Percentiles rank a stretch among this genome's conserved stretches.
phyloP scores from a whole-genome alignment of 2,888 invertebrate species.

The Parnassius smintheus region DNA sequence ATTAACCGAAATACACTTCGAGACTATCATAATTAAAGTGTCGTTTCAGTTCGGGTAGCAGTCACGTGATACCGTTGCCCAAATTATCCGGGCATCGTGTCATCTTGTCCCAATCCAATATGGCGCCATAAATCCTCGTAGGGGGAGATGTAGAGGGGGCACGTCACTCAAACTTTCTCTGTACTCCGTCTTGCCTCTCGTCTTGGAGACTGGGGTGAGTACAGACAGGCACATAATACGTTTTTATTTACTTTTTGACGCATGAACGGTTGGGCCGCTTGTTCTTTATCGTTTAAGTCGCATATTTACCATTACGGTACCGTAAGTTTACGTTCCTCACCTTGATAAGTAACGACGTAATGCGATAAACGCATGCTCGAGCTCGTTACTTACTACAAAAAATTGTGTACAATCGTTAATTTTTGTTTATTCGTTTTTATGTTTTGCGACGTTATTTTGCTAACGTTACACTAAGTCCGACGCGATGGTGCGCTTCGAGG shows the following conservation, averaged over 20 bases:
- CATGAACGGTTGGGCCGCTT: conserved; percentile 10
- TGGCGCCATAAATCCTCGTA: conserved; percentile 79
- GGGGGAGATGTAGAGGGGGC: conserved; percentile 66
- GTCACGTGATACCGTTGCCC: conserved; percentile 80
- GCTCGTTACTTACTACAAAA: conserved; percentile 15
- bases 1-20: conserved; percentile 35
- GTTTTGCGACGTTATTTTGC: conserved; percentile 40
- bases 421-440: conserved; percentile 20
- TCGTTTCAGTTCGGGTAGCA: conserved; percentile 68
- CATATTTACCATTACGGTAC: conserved; percentile 15
- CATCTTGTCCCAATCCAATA: conserved; percentile 82
- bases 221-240: conserved; percentile 50
- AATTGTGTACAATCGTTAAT: conserved; percentile 19
- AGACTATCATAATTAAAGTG: conserved; percentile 79
- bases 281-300: conserved; percentile 11
- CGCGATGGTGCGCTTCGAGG: conserved; percentile 63
- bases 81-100: conserved; percentile 81
- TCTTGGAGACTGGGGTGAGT: conserved; percentile 65
- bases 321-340: conserved; percentile 14
- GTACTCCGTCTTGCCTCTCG: conserved; percentile 77
- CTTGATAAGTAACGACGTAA: conserved; percentile 16
- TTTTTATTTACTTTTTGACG: conserved; percentile 42
- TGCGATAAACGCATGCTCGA: conserved; percentile 20
- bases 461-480: conserved; percentile 57
- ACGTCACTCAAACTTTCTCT: conserved; percentile 82